Evolutionary conservation across 2,797 vertebrate genomes (phyloP).

Genomic region (Siniperca undulata): DNA sequence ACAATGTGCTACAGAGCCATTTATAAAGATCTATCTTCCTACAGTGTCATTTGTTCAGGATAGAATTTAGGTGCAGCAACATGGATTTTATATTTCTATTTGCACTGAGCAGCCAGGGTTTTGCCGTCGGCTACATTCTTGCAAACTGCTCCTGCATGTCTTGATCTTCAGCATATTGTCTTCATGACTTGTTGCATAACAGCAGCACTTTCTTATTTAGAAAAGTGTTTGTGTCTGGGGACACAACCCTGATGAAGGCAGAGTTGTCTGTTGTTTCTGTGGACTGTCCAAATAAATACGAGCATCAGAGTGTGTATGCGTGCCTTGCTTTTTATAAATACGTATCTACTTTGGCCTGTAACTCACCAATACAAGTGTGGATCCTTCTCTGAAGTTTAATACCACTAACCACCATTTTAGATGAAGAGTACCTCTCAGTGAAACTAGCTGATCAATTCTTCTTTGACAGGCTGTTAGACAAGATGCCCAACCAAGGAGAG

Average conservation of each 20-base stretch:
- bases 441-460: slow-evolving; percentile 41
- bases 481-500: slow-evolving; percentile 7
- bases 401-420: neutral
- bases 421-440: slow-evolving; percentile 15
- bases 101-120: slow-evolving; percentile 20
- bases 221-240: slow-evolving; percentile 19
- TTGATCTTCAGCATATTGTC: slow-evolving; percentile 36
- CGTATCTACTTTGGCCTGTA: neutral
- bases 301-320: neutral
- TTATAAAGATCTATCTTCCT: slow-evolving; percentile 7
- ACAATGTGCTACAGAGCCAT: neutral
- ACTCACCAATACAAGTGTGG: neutral
- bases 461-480: slow-evolving; percentile 36
- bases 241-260: slow-evolving; percentile 29
- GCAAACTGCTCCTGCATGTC: slow-evolving; percentile 40
- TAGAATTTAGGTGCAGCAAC: neutral
- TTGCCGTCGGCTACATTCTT: slow-evolving; percentile 51
- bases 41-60: slow-evolving; percentile 14
- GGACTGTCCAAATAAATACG: slow-evolving; percentile 1
- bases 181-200: slow-evolving; percentile 53
- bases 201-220: slow-evolving; percentile 44
- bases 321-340: slow-evolving; percentile 8
- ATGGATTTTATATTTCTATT: slow-evolving; percentile 39
- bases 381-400: slow-evolving; percentile 5
- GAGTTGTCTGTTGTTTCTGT: neutral